These are phyloP conservation scores for Tyrophagus putrescentiae DNA, from an alignment of 1,140 invertebrate species.

Conservation along the genomic window DNA sequence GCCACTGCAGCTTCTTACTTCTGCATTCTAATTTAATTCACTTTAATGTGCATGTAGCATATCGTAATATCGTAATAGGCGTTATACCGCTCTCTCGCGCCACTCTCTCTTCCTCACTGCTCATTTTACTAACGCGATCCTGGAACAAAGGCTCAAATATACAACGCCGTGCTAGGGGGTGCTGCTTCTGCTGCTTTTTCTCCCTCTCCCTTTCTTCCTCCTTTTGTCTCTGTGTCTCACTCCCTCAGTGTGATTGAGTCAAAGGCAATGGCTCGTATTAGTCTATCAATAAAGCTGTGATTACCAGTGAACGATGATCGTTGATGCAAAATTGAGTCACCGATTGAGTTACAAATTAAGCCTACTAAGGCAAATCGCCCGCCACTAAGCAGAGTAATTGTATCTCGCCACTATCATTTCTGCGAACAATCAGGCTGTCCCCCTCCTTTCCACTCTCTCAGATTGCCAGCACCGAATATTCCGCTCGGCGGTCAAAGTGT, in stretches of 20 bases:
- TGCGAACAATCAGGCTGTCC: not conserved
- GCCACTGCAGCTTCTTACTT: not conserved
- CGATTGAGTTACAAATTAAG: constrained; percentile 16
- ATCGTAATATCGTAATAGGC: constrained; percentile 4
- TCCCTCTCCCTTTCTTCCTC: no score
- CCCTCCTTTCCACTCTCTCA: no score
- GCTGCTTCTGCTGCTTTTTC: no score
- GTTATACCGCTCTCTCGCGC: not conserved
- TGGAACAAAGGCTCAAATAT: constrained; percentile 13
- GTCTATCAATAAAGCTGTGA: constrained; percentile 12
- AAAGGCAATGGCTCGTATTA: constrained; percentile 10
- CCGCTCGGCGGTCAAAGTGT: not conserved
- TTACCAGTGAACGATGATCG: constrained; percentile 8
- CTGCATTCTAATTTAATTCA: constrained; percentile 8
- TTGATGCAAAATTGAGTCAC: no score
- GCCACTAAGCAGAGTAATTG: constrained; percentile 1
- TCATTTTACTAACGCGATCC: constrained; percentile 14
- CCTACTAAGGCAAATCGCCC: not conserved
- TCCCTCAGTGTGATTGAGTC: no score
- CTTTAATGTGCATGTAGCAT: constrained; percentile 9
- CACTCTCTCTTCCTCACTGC: constrained; percentile 5
- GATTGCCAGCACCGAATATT: not conserved
- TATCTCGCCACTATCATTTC: constrained; percentile 12
- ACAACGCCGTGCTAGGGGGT: not conserved
- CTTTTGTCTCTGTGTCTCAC: no score